Conservation (phyloP, 1,140 invertebrate genomes). For the Leptoteleia sp. region DNA sequence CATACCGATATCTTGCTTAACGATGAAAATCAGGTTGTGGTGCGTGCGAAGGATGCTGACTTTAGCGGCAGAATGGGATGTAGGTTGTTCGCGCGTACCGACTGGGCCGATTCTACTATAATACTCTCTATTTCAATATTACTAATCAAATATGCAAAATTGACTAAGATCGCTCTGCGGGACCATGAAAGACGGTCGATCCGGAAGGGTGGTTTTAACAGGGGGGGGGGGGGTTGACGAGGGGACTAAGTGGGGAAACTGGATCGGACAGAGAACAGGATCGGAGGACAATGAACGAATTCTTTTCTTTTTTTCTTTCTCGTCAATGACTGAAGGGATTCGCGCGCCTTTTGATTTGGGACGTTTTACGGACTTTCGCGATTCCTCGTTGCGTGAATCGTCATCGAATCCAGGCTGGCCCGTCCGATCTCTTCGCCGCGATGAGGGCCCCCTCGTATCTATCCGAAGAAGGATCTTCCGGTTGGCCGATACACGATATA, state of each 20-base stretch:
- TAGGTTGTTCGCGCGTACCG: constrained; percentile 67
- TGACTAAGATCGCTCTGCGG: constrained; percentile 39
- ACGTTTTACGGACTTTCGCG: constrained; percentile 7
- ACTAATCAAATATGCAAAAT: constrained; percentile 45
- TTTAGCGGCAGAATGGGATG: constrained; percentile 77
- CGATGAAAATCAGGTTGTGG: constrained; percentile 79
- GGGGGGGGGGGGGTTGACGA: neutral
- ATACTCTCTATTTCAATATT: constrained; percentile 23
- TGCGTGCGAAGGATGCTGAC: constrained; percentile 73
- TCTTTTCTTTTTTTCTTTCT: no score
- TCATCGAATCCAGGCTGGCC: constrained; percentile 26
- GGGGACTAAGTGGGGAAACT: no score
- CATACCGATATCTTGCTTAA: constrained; percentile 79
- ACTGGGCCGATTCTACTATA: constrained; percentile 18
- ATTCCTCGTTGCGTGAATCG: constrained; percentile 22
- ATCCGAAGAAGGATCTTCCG: constrained; percentile 47
- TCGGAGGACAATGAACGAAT: constrained; percentile 46
- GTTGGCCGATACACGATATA: constrained; percentile 39
- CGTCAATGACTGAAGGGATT: constrained; percentile 29
- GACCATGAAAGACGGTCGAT: constrained; percentile 31
- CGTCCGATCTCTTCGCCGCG: constrained; percentile 18
- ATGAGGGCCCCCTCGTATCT: constrained; percentile 3
- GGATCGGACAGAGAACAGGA: constrained; percentile 22
- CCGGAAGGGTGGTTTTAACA: neutral
- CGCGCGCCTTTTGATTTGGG: constrained; percentile 41